A percentile compares a stretch with the other conserved stretches of the same genome.
phyloP scores from a whole-genome alignment of 2,888 invertebrate species.

The Archaeoteleia sp. region DNA sequence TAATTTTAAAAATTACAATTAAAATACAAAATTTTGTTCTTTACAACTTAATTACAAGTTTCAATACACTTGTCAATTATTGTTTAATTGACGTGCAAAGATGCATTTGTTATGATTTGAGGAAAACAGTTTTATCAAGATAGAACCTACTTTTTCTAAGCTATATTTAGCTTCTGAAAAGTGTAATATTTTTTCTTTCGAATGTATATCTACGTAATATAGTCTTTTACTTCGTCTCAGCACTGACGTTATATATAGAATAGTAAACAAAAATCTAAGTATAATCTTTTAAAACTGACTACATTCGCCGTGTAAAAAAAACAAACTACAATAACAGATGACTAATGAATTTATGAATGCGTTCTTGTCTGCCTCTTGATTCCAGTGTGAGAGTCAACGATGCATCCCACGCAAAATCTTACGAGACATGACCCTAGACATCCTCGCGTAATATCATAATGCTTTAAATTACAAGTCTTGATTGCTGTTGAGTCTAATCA shows the following conservation, averaged over 20 bases:
- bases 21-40: too few relatives aligned
- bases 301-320: conserved; percentile 27
- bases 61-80: too few relatives aligned
- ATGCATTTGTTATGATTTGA: too few relatives aligned
- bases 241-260: conserved; percentile 16
- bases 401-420: conserved; percentile 47
- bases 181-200: too few relatives aligned
- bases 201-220: too few relatives aligned
- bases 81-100: too few relatives aligned
- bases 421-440: conserved; percentile 48
- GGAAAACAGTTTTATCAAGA: too few relatives aligned
- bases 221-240: too few relatives aligned
- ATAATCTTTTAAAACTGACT: conserved; percentile 28
- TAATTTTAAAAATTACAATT: too few relatives aligned
- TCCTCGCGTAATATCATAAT: conserved; percentile 28
- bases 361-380: conserved; percentile 6
- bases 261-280: conserved; percentile 31
- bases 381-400: conserved; percentile 37
- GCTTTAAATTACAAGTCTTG: conserved; percentile 46
- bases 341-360: conserved; percentile 47
- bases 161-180: too few relatives aligned
- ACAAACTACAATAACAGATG: conserved; percentile 37
- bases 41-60: too few relatives aligned
- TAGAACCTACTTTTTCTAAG: too few relatives aligned
- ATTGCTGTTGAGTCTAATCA: conserved; percentile 33